Base-by-base conservation (phyloP, 2,888 invertebrate species). In the Heliconius charithonia region DNA sequence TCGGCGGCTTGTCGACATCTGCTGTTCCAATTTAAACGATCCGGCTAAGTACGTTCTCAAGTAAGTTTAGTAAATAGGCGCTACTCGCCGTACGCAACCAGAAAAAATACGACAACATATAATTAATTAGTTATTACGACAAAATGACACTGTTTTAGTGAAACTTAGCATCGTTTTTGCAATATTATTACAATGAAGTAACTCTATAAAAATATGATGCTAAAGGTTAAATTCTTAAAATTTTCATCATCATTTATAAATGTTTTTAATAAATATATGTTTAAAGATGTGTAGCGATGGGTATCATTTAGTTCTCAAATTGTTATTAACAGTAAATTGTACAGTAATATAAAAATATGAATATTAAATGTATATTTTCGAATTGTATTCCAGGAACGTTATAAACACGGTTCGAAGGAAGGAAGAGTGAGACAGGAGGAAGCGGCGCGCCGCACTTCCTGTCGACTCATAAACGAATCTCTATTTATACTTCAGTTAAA, bases 1-100 rank as follows among this genome's bases (percentile, higher is more conserved):
- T 86, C 88, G 89, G 86, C 93, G 89, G 90, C 87, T 87, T 91
- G 93, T 90, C 92, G 88, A 89, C 93, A 93, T 93, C 92, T 93
- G 92, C 89, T 93, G 91, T 89, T 89, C 91, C 87, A 91, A 91
- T 91, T 92, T 92, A 90, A 90, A 82, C 82, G 81, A 74, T 82
- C 79, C 72, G 76, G 81, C 74, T 69, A 72, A 77, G 70, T 80
- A 77, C 72, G 77, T 79, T 70, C 78, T 83, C 82, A 83, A 84
- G 83, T 85, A 56, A 70, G 66, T 63, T 32, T 78, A 73, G 75
- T 75, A 80, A 79, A 82, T 82, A 80, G 62, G 78, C 72, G 77
- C 65, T 27, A 77, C 37, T 62, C 37, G 76, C 56, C 25, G 37
- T 72, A 78, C 56, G 59, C 63, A 66, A 66, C 27, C 45, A 29